A percentile compares a stretch with the other conserved stretches of the same genome.
These are phyloP conservation scores for Rhombomys opimus DNA, from an alignment of 2,113 vertebrate species.

Conservation along the genomic window DNA sequence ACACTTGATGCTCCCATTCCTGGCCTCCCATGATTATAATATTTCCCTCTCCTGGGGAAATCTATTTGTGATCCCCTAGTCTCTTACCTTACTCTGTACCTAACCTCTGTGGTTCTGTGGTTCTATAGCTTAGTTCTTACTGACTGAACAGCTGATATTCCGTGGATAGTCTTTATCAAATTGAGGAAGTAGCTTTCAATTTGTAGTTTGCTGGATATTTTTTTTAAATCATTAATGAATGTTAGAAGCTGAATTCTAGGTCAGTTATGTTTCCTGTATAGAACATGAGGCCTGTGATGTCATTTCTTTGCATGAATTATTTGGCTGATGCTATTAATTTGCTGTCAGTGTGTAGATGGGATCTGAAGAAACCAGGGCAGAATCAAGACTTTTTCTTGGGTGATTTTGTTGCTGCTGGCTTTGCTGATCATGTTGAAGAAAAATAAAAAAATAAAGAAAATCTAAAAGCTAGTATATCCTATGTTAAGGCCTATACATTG, in stretches of 20 bases:
- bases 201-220: not conserved
- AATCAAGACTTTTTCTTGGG: not conserved
- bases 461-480: not conserved
- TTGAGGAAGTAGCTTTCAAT: not conserved
- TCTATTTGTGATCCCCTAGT: not conserved
- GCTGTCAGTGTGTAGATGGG: not conserved
- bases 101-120: not conserved
- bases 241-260: slow-evolving; percentile 32
- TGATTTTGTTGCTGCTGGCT: slow-evolving; percentile 39
- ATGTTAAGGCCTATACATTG: not conserved
- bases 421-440: slow-evolving; percentile 15
- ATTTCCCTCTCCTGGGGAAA: not conserved
- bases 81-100: not conserved
- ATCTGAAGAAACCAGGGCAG: slow-evolving; percentile 21
- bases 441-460: not conserved
- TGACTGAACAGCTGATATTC: not conserved
- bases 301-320: slow-evolving; percentile 36
- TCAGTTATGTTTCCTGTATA: not conserved
- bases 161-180: not conserved
- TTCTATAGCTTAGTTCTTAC: not conserved
- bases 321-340: slow-evolving; percentile 2
- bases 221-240: not conserved
- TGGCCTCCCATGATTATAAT: not conserved
- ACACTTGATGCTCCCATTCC: not conserved
- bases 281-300: slow-evolving; percentile 13